Base-by-base conservation (phyloP, 2,797 vertebrate genomes). In the Florisuga fusca region DNA sequence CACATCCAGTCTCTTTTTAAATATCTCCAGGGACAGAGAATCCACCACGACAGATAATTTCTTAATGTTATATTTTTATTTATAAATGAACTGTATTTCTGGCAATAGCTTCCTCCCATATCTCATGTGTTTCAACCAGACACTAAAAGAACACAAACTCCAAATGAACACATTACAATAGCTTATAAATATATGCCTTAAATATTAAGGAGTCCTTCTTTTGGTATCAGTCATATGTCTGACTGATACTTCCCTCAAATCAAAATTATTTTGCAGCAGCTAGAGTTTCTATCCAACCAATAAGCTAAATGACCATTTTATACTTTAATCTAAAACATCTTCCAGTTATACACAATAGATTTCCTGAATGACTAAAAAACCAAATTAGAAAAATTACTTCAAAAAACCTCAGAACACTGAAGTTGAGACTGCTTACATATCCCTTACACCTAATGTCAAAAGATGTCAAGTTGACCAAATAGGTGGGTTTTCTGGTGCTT, bases 101-200 rank as follows among this genome's bases (percentile, higher is more conserved):
- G 36, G 36, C n/a, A 54, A 43, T 34, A 26, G 2, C 16, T 19
- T 23, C 15, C 23, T 16, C 20, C 10, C 29, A 0, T 4, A 38
- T 15, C 36, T 74, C 33, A 38, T 36, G 2, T 5, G 3, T 27
- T 75, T 64, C n/a, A 78, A 64, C 29, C 8, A 83, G 18, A 83
- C 17, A 53, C 10, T 38, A 80, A 61, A 43, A 84, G 27, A 80
- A 73, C 12, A 26, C 46, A 57, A 33, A 79, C 33, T 46, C 18
- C 78, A 84, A 74, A 77, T 43, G 25, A 77, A 53, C 17, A 79
- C 74, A 67, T 34, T 7, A 72, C 25, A 64, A 7, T 2, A 33
- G 4, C 11, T 69, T 64, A 31, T 14, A 75, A 16, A 12, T 5
- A n/a, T 3, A 15, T 4, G 6, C 3, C 10, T 62, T 43, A 66